These are phyloP conservation scores for Phoxinus dragarum DNA, from an alignment of 2,797 vertebrate species.

Conservation along the genomic window DNA sequence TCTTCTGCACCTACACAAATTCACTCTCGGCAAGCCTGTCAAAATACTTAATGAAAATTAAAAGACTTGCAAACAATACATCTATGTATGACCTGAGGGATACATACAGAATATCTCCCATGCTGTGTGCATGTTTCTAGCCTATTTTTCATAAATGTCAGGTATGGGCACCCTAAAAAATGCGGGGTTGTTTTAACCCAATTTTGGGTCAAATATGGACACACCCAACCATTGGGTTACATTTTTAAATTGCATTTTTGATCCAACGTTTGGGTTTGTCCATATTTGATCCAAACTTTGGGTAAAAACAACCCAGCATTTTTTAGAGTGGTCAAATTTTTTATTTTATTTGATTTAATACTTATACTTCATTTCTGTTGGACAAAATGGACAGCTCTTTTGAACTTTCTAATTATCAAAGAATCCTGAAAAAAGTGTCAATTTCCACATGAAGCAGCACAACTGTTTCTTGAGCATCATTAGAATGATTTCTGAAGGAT, in stretches of 20 bases:
- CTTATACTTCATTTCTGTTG: not conserved
- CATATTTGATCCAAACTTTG: too few species aligned
- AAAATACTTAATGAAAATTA: not conserved
- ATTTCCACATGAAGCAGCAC: too few species aligned
- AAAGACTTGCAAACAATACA: slow-evolving; percentile 11
- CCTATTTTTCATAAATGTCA: not conserved
- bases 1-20: slow-evolving; percentile 61
- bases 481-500: not conserved
- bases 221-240: too few species aligned
- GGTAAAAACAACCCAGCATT: too few species aligned
- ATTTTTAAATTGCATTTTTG: too few species aligned
- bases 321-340: not conserved
- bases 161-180: not conserved
- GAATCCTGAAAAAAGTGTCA: too few species aligned
- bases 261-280: too few species aligned
- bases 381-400: too few species aligned
- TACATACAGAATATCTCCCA: not conserved
- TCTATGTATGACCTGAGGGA: not conserved
- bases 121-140: not conserved
- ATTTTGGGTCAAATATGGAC: too few species aligned
- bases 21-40: not conserved
- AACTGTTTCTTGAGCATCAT: too few species aligned
- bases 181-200: too few species aligned
- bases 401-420: too few species aligned
- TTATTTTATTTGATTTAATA: not conserved